A percentile compares a stretch with the other conserved stretches of the same genome.
Evolutionary conservation across 1,140 invertebrate genomes (phyloP).

Genomic region (Musca vetustissima): DNA sequence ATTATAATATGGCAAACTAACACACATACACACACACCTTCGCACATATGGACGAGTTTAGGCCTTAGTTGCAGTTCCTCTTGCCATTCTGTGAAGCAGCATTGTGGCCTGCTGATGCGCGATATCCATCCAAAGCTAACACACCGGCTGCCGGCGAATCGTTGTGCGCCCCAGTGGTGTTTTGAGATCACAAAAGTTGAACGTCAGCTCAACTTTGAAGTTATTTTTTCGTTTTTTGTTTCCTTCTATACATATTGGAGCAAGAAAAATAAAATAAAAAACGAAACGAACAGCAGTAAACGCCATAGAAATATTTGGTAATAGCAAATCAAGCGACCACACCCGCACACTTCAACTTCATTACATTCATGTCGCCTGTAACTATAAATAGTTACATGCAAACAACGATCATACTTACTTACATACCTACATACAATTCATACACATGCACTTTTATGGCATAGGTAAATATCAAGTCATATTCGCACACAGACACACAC

Average conservation of each 20-base stretch:
- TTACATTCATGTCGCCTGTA: conserved; percentile 55
- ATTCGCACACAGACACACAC: too few species aligned
- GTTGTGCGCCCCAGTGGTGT: background rate
- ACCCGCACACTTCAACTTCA: conserved; percentile 57
- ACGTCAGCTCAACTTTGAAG: conserved; percentile 9
- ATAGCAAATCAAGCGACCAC: conserved; percentile 48
- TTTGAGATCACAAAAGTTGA: conserved; percentile 12
- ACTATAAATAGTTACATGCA: conserved; percentile 19
- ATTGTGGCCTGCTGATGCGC: too few species aligned
- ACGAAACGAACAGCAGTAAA: conserved; percentile 6
- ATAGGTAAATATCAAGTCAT: too few species aligned
- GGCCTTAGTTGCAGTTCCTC: background rate
- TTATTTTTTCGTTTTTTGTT: too few species aligned
- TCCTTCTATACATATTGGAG: conserved; percentile 30
- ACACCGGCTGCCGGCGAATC: too few species aligned
- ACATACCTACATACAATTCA: background rate
- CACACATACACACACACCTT: background rate
- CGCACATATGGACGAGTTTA: conserved; percentile 13
- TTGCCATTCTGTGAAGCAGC: too few species aligned
- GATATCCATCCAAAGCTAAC: too few species aligned
- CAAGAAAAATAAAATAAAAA: conserved; percentile 17
- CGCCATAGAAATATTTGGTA: conserved; percentile 10
- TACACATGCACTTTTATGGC: too few species aligned
- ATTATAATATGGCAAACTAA: too few species aligned
- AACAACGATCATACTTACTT: background rate